Evolutionary conservation across 2,888 invertebrate species (phyloP).

Genomic region (Himalopsyche anomala): DNA sequence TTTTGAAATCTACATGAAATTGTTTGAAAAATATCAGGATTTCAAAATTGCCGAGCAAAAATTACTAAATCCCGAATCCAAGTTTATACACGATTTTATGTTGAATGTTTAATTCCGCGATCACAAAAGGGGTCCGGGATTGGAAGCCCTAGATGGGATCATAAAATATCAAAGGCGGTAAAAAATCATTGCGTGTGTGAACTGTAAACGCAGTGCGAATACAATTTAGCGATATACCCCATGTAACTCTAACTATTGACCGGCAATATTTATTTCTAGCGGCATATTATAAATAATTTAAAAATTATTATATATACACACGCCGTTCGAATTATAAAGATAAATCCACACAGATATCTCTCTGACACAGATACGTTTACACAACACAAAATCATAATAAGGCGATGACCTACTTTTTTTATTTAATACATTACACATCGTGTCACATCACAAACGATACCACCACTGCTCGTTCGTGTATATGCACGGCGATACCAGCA

Average conservation of each 20-base stretch:
- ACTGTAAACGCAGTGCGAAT: background rate
- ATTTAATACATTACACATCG: slow-evolving; percentile 61
- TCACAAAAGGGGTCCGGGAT: too few species aligned
- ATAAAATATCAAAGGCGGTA: too few species aligned
- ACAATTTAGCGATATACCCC: background rate
- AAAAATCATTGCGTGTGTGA: too few species aligned
- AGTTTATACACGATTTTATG: too few species aligned
- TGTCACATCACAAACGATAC: slow-evolving; percentile 51
- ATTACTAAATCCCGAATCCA: too few species aligned
- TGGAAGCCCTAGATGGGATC: too few species aligned
- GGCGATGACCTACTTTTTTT: slow-evolving; percentile 73
- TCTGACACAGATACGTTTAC: slow-evolving; percentile 65
- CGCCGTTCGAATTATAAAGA: slow-evolving; percentile 52
- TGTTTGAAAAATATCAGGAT: too few species aligned
- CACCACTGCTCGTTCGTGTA: slow-evolving; percentile 46
- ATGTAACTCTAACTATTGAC: background rate
- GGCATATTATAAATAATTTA: slow-evolving; percentile 12
- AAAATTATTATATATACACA: slow-evolving; percentile 23
- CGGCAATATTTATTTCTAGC: background rate
- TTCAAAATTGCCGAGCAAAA: too few species aligned
- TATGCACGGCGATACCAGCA: slow-evolving; percentile 25
- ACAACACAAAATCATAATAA: slow-evolving; percentile 70
- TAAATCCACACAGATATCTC: slow-evolving; percentile 56
- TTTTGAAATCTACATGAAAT: too few species aligned
- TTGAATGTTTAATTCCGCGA: too few species aligned